phyloP scores from a whole-genome alignment of 2,888 invertebrate species.

The Neocrepidodera transversa region DNA sequence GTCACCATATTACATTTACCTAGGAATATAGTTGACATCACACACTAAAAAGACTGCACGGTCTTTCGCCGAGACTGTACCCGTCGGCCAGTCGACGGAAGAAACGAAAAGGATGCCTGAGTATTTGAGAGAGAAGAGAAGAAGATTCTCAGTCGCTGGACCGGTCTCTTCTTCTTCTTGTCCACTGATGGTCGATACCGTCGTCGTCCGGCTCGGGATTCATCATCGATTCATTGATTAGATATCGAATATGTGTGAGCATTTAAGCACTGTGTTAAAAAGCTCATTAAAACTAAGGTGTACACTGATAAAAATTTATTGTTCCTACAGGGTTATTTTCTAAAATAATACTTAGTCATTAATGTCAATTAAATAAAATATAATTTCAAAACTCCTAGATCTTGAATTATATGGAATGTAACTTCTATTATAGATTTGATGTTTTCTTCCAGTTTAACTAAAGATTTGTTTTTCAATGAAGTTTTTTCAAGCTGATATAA shows the following conservation, averaged over 20 bases:
- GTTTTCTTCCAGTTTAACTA: too few relatives aligned
- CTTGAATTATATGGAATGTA: too few relatives aligned
- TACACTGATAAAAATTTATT: slow-evolving; percentile 26
- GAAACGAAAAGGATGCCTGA: slow-evolving; percentile 29
- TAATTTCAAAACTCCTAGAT: too few relatives aligned
- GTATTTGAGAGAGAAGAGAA: slow-evolving; percentile 36
- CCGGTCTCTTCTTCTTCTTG: slow-evolving; percentile 48
- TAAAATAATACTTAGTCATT: background rate
- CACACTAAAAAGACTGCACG: slow-evolving; percentile 41
- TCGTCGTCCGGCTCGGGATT: slow-evolving; percentile 53
- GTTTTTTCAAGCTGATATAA: too few relatives aligned
- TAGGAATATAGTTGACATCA: too few relatives aligned
- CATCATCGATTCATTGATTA: slow-evolving; percentile 60
- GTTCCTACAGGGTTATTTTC: background rate
- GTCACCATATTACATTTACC: too few relatives aligned
- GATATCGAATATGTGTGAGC: slow-evolving; percentile 57
- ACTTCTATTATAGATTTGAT: too few relatives aligned
- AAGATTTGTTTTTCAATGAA: too few relatives aligned
- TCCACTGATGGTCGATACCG: slow-evolving; percentile 54
- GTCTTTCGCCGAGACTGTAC: slow-evolving; percentile 51
- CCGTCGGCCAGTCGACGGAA: slow-evolving; percentile 36
- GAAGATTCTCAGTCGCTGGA: slow-evolving; percentile 49
- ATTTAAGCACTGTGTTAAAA: slow-evolving; percentile 51
- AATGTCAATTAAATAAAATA: too few relatives aligned
- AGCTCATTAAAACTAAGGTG: slow-evolving; percentile 50